Percentiles rank a stretch among this genome's conserved stretches.
Evolutionary conservation across 1,140 invertebrate species (phyloP).

Genomic region (Brachionus plicatilis): DNA sequence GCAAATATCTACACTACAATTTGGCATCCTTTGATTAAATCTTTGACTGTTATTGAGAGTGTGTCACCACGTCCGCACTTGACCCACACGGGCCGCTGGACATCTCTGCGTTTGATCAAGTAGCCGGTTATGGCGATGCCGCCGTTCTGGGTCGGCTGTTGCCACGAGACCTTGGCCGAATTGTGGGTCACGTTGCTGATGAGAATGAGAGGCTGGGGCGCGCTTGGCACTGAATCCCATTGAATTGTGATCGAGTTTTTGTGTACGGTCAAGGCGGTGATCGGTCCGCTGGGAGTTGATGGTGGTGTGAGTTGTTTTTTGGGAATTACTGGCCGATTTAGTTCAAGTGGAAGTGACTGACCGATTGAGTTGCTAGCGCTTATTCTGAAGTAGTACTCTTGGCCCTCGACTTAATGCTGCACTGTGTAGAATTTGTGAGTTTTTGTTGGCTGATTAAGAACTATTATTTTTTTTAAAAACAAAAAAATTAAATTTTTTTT

Average conservation of each 20-base stretch:
- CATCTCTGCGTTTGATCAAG: constrained; percentile 4
- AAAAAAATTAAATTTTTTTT: too few species aligned
- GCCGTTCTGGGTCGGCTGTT: constrained; percentile 85
- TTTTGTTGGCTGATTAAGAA: too few species aligned
- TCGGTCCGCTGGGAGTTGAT: constrained; percentile 79
- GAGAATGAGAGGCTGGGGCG: constrained; percentile 72
- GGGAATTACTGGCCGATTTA: constrained; percentile 44
- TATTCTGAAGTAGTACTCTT: constrained; percentile 87
- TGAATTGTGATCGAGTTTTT: constrained; percentile 67
- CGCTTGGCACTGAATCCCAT: constrained; percentile 70
- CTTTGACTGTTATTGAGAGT: constrained; percentile 63
- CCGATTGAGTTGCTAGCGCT: constrained; percentile 96
- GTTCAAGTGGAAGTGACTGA: constrained; percentile 61
- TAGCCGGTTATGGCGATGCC: constrained; percentile 68
- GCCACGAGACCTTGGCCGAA: constrained; percentile 71
- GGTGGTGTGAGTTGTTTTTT: constrained; percentile 58
- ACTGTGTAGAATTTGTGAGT: too few species aligned
- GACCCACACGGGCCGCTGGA: constrained; percentile 19
- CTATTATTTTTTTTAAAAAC: too few species aligned
- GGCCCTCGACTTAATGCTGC: too few species aligned
- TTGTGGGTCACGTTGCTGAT: constrained; percentile 61
- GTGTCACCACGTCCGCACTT: constrained; percentile 48
- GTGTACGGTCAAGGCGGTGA: not conserved
- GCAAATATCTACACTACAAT: constrained; percentile 83
- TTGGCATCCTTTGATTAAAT: constrained; percentile 81